Conservation (phyloP, 64 coral and sea anemone species). For the Montipora sp. region DNA sequence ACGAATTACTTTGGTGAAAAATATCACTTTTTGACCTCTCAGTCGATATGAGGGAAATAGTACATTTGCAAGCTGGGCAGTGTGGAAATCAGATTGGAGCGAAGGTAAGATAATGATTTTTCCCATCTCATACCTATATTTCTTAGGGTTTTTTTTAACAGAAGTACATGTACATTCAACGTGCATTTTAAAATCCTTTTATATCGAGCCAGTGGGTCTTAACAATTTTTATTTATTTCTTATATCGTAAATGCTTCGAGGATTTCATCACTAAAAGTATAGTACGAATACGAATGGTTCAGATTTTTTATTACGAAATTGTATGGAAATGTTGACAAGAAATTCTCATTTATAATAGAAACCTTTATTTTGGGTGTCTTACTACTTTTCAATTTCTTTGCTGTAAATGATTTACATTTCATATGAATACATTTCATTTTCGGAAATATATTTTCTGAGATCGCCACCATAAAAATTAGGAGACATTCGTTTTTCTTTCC, state of each 20-base stretch:
- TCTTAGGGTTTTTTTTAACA: not conserved
- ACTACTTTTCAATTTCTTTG: not conserved
- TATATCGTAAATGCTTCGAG: too few species aligned
- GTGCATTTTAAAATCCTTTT: too few species aligned
- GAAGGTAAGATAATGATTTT: constrained; percentile 26
- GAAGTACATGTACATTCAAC: too few species aligned
- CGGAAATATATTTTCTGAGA: not conserved
- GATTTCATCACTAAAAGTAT: too few species aligned
- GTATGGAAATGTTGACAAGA: not conserved
- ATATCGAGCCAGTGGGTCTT: too few species aligned
- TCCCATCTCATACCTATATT: not conserved
- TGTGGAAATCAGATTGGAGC: constrained; percentile 78
- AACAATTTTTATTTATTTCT: too few species aligned
- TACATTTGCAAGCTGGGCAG: constrained; percentile 65
- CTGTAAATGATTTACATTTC: not conserved
- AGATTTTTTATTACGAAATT: not conserved
- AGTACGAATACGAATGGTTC: too few species aligned
- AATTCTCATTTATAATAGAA: not conserved
- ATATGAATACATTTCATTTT: not conserved
- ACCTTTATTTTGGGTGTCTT: not conserved
- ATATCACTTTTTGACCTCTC: not conserved
- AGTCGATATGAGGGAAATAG: constrained; percentile 68
- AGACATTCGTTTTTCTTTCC: not conserved
- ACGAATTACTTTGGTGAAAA: not conserved
- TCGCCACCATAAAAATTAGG: not conserved